Base-by-base conservation (phyloP, 2,113 vertebrate genomes). In the Zosterops borbonicus region DNA sequence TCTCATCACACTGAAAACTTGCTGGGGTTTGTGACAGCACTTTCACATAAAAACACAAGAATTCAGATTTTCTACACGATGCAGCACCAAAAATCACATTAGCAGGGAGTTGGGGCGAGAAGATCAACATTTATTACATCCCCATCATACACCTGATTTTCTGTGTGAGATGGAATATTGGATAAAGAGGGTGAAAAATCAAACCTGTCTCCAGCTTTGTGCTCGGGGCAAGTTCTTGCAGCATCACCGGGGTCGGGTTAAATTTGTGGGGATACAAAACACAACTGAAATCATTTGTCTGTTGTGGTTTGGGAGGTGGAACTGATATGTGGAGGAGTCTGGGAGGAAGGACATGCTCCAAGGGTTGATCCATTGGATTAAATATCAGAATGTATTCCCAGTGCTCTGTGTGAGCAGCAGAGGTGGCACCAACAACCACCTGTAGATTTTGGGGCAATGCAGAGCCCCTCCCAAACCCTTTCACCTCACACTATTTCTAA, bases 1-100 rank as follows among this genome's bases (percentile, higher is more conserved):
- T 91, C 90, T 89, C 91, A 75, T 91, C 92, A 83, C 59, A 55
- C 75, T 71, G 88, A 87, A 85, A 95, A 92, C 71, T 58, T 31
- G 31, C 42, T 85, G 41, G 49, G 76, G 68, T 88, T 96, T 90
- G 86, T 85, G 96, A 96, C 94, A 94, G 87, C 71, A 4, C 46
- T 79, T 95, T 55, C 58, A 42, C 55, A 89, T 76, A 56, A 67
- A 67, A 27, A 49, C 31, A 56, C 59, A 78, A 71, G 47, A 78
- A 94, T 87, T 92, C 69, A 52, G n/a, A 75, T 14, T 77, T 90
- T 86, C 27, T 17, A 0, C 1, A 0, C 3, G 37, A 42, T 39
- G 62, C 12, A 22, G 49, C 62, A 78, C 65, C 64, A 69, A 78
- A 83, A 96, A 96, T 85, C 55, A 39, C 75, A 80, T 89, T 58